Conservation (phyloP, 2,797 vertebrate genomes). For the Smutsia temminckii region DNA sequence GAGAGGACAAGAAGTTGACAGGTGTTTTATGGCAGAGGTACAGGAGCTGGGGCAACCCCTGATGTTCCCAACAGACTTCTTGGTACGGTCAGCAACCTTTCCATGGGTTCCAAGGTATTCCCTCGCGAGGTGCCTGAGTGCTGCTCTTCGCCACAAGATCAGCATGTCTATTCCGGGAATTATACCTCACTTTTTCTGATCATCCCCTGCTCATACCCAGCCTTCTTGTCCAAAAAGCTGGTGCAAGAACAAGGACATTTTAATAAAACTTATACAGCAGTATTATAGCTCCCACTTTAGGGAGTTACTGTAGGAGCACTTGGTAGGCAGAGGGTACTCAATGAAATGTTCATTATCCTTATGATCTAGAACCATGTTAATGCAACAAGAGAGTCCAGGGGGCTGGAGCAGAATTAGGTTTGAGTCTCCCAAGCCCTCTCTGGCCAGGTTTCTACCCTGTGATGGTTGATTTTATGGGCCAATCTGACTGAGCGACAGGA, state of each 20-base stretch:
- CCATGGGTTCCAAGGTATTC: background rate
- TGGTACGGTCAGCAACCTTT: background rate
- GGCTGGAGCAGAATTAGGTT: background rate
- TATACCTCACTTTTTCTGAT: background rate
- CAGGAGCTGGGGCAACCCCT: background rate
- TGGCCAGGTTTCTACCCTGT: background rate
- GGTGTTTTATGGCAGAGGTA: background rate
- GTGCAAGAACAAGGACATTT: background rate
- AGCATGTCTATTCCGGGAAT: background rate
- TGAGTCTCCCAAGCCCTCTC: background rate
- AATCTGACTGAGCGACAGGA: background rate
- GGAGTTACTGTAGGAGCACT: background rate
- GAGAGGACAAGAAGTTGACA: background rate
- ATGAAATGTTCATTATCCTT: background rate
- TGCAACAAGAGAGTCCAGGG: background rate
- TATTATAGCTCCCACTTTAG: fast-evolving
- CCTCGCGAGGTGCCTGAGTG: background rate
- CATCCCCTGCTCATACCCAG: background rate
- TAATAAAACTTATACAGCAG: background rate
- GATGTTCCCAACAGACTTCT: background rate
- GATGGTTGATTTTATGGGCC: background rate
- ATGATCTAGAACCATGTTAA: background rate
- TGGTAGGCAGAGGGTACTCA: background rate
- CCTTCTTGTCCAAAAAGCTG: background rate
- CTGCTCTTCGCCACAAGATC: background rate